Evolutionary conservation across 1,140 invertebrate species (phyloP), one percentile per base, ranked within the genome.

Genomic region (Ceratina japonica): DNA sequence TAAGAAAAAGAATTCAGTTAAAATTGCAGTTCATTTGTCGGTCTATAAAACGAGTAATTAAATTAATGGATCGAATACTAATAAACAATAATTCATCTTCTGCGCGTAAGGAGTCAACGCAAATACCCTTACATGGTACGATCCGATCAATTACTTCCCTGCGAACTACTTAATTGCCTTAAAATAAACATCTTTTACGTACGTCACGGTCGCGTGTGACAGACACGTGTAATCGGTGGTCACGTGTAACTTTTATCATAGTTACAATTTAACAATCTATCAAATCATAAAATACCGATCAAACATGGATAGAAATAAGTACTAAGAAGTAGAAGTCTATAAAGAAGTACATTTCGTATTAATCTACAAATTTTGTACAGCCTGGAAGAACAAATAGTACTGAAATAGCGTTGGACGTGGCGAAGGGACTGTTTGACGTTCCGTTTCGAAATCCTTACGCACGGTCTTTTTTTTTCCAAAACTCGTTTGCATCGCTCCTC

Each of bases 161-260:
- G 63, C 22, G 16, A 27, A 3, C 31, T 49, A 44, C 37, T 66
- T 66, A 66, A 65, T 75, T 59, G n/a, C 16, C 31, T 12, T 68
- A 44, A 68, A 75, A 75, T 31, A 31, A 22, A 75, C 31, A 63
- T 66, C 49, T 44, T 49, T 75, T 66, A 59, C 5, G 37, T 7
- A 75, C 65, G 22, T 59, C 51, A 49, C 37, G 37, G 54, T n/a
- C 54, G 15, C 3, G 18, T 20, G 18, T 3, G 18, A 16, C 27
- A 13, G 72, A 22, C 61, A 65, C 52, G 31, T n/a, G 51, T 49
- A 24, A 49, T 44, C 10, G 5, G 37, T 44, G 37, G 10, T 44
- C 37, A 44, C 37, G 37, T 44, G 37, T 44, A 7, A 44, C 37
- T 44, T 44, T 44, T 44, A 44, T 8, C 0, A 7, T 44, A 44